Base-by-base conservation (phyloP, 92 coral and sea anemone species). In the Virgularia gustaviana region DNA sequence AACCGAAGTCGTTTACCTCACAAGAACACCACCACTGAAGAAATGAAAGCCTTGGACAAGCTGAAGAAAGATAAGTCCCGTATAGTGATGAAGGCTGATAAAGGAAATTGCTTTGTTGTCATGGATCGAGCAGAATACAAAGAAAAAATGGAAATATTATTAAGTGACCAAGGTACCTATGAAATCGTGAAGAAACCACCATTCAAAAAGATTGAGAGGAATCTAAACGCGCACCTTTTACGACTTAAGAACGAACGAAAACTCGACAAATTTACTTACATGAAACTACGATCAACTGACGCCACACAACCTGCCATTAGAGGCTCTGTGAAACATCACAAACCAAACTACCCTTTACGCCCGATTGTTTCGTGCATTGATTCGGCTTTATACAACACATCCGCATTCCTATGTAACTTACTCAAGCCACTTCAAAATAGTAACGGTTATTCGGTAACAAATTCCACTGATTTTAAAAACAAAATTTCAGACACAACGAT, bases 301-400 rank as follows among this genome's bases (percentile, higher is more conserved):
- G 44, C 70, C 31, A 25, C 15, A 25, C 70, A 54, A 27, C 79
- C 52, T 6, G 72, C 80, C 23, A 71, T 66, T 4, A 23, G 58
- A 23, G 84, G 88, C 15, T 84, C 59, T 12, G 35, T 70, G 27
- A 79, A 60, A 67, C 53, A 62, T 32, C 86, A 75, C 30, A 81
- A 81, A 28, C 59, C 49, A 0, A 38, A 29, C 63, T 10, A 53
- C 37, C 85, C 79, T 18, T 47, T 73, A 3, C 45, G 88, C 12
- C 84, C 81, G 18, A 83, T 78, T 33, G 79, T 83, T 22, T 45
- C 71, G 11, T 60, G 83, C 62, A 55, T 56, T 76, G 71, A 66
- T 13, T 81, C 82, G 2, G 70, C 67, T 13, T n/a, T 66, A 0
- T 76, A 81, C 53, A 81, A 75, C 35, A 55, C 66, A 6, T 64